Conservation (phyloP, 2,888 invertebrate genomes). For the Philereme vetulata region DNA sequence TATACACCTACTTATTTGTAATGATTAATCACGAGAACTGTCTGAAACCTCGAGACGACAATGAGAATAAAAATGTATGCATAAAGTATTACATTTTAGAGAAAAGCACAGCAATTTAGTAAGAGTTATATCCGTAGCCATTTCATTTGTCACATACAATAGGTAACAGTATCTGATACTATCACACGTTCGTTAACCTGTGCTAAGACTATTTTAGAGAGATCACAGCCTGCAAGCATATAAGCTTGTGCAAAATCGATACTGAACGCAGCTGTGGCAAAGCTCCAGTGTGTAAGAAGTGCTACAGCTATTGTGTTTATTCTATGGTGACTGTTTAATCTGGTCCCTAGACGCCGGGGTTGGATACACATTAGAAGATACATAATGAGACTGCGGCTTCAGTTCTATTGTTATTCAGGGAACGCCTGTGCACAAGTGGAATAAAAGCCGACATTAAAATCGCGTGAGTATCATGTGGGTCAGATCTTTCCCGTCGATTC, state of each 20-base stretch:
- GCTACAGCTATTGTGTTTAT: slow-evolving; percentile 18
- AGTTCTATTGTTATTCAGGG: slow-evolving; percentile 34
- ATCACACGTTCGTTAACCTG: slow-evolving; percentile 14
- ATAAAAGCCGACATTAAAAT: slow-evolving; percentile 30
- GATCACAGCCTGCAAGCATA: neutral
- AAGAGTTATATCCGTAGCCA: neutral
- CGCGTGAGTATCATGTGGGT: slow-evolving; percentile 27
- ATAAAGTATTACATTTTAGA: neutral
- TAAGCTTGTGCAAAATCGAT: slow-evolving; percentile 1
- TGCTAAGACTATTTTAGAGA: neutral
- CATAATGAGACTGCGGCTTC: slow-evolving; percentile 31
- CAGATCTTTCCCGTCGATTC: slow-evolving; percentile 28
- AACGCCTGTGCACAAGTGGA: slow-evolving; percentile 26
- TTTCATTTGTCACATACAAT: neutral
- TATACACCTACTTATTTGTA: neutral
- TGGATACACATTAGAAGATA: slow-evolving; percentile 39
- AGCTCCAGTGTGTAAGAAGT: neutral
- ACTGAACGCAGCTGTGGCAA: neutral
- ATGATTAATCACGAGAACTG: neutral
- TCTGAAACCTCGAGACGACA: neutral
- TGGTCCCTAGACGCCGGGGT: slow-evolving; percentile 45
- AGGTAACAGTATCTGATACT: slow-evolving; percentile 25
- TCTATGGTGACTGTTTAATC: slow-evolving; percentile 49
- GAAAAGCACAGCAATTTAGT: neutral
- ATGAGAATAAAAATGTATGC: too few species aligned